A percentile compares a stretch with the other conserved stretches of the same genome.
phyloP scores from a whole-genome alignment of 2,888 invertebrate genomes.

The Tineola bisselliella region DNA sequence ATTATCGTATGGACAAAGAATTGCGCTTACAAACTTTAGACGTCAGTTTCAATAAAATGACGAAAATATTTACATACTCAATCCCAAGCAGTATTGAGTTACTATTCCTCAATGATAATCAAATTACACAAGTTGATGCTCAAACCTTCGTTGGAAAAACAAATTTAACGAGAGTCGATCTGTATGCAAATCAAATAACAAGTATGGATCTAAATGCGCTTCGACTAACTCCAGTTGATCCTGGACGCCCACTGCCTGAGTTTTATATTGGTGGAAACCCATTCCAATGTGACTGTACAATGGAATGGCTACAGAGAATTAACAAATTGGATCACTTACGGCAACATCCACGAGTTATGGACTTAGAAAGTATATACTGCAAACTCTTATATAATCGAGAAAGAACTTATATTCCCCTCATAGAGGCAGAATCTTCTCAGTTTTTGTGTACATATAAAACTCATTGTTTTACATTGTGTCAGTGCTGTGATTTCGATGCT shows the following conservation, averaged over 20 bases:
- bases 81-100: constrained; percentile 87
- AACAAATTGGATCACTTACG: constrained; percentile 84
- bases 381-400: constrained; percentile 86
- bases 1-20: constrained; percentile 75
- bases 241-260: constrained; percentile 80
- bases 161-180: constrained; percentile 89
- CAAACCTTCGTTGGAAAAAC: constrained; percentile 90
- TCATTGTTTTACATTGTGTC: constrained; percentile 93
- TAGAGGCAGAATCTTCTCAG: constrained; percentile 88
- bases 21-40: constrained; percentile 84
- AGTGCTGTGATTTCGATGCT: constrained; percentile 96
- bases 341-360: constrained; percentile 91
- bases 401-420: constrained; percentile 83
- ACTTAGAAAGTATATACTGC: constrained; percentile 89
- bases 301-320: constrained; percentile 94
- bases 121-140: constrained; percentile 84
- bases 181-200: constrained; percentile 91
- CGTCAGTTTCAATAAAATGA: constrained; percentile 89
- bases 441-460: constrained; percentile 93
- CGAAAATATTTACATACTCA: constrained; percentile 77
- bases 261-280: constrained; percentile 95
- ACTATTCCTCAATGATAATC: constrained; percentile 89
- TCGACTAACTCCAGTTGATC: constrained; percentile 81
- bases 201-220: constrained; percentile 91
- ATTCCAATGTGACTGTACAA: constrained; percentile 93